These are phyloP conservation scores for Echinarachnius parma DNA, from an alignment of 53 echinoderm and acorn worm genomes.

Conservation along the genomic window DNA sequence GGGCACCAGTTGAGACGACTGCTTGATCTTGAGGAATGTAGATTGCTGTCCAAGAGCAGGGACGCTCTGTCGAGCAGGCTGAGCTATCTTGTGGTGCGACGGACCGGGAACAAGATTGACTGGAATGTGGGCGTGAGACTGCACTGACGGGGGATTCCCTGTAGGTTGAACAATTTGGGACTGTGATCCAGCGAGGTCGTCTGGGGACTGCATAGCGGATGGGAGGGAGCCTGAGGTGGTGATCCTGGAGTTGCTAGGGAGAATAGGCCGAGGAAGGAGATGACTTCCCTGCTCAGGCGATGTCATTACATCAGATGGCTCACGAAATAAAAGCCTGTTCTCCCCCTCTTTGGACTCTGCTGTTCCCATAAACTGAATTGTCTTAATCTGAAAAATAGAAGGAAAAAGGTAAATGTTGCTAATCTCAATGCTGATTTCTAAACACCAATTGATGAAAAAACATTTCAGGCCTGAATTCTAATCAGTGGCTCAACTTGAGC, in stretches of 20 bases:
- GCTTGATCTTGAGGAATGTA: constrained; percentile 56
- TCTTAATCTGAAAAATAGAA: no score
- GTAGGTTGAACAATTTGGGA: constrained; percentile 3
- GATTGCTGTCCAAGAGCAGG: constrained; percentile 59
- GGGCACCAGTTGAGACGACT: no score
- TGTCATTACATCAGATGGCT: no score
- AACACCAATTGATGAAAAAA: no score
- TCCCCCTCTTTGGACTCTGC: not conserved
- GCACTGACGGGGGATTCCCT: constrained; percentile 36
- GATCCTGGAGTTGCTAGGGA: constrained; percentile 54
- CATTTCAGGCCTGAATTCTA: no score
- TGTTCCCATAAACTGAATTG: constrained; percentile 2
- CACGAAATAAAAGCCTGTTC: not conserved
- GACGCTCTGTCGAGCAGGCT: constrained; percentile 77
- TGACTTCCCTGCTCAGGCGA: constrained; percentile 61
- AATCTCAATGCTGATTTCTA: no score
- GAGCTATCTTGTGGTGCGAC: constrained; percentile 93
- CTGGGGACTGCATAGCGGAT: constrained; percentile 51
- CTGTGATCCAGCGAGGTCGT: constrained; percentile 4
- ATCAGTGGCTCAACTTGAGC: no score
- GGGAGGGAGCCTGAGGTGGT: constrained; percentile 21
- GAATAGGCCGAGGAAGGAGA: constrained; percentile 74
- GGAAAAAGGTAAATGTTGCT: no score
- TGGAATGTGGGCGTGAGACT: constrained; percentile 85
- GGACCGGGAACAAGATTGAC: constrained; percentile 87